Base-by-base conservation (phyloP, 2,113 vertebrate genomes). In the Cyprinodon variegatus region DNA sequence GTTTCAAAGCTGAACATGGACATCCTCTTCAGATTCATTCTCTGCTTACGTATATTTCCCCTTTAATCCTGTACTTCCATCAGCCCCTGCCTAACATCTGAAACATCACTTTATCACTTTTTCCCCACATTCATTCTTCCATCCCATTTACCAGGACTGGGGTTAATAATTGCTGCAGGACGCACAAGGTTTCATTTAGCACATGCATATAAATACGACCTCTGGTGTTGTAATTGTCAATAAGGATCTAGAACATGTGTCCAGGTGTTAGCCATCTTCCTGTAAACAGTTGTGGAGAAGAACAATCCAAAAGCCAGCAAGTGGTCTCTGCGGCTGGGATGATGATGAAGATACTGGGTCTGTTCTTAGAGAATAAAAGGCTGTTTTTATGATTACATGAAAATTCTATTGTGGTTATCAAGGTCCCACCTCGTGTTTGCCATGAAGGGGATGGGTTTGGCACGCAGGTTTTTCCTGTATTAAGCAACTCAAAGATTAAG, bases 191-290 rank as follows among this genome's bases (percentile, higher is more conserved):
- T 79, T 82, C 69, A 53, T 20, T 20, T 8, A 70, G 59, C 76
- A 85, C 41, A 77, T 81, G 83, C 83, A 81, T 79, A 71, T 67
- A 78, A 88, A 81, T 74, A 86, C 70, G 75, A 78, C 76, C 81
- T 76, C 60, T 72, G 72, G 84, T 29, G 12, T 71, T 76, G 78
- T 77, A 79, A 71, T 78, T 86, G 81, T 73, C 87, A 87, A 90
- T 86, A 74, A 81, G 83, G 73, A 74, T 72, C 59, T 63, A 79
- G 68, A 37, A 48, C 67, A 41, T 77, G 43, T 61, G 60, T 64
- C 70, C 61, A 65, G 70, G 62, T 50, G 78, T 68, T 65, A 65
- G 78, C 81, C 74, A 82, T 81, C 70, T 82, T 62, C 64, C 66
- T 38, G 43, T 37, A 15, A 77, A 74, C 72, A 77, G 50, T 14